Evolutionary conservation across 2,797 vertebrate species (phyloP).

Genomic region (Eremophila alpestris): DNA sequence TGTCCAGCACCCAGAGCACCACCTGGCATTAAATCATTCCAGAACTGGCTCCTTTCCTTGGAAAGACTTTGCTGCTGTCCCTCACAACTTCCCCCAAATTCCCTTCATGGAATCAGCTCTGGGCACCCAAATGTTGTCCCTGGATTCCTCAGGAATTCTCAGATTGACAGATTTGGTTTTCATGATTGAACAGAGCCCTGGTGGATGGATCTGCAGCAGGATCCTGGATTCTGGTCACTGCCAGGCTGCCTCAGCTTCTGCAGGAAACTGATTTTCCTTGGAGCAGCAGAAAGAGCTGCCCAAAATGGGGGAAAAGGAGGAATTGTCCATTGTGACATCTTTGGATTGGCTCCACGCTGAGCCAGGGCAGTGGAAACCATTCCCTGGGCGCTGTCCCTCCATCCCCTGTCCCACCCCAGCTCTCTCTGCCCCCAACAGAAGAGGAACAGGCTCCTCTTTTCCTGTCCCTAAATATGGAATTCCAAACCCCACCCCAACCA

Average conservation of each 20-base stretch:
- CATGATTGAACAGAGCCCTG: neutral
- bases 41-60: neutral
- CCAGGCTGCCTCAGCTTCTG: neutral
- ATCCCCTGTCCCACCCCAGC: neutral
- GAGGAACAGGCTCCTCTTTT: neutral
- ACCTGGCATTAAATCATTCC: neutral
- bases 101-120: neutral
- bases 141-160: neutral
- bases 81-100: neutral
- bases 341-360: neutral
- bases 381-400: neutral
- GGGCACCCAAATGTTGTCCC: neutral
- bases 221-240: fast-evolving
- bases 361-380: neutral
- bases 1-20: neutral
- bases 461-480: neutral
- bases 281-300: neutral
- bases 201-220: fast-evolving
- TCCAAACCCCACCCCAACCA: neutral
- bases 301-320: neutral
- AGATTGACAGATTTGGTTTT: neutral
- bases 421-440: neutral
- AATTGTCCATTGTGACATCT: neutral
- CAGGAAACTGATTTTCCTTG: neutral
- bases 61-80: neutral